phyloP scores from a whole-genome alignment of 1,140 invertebrate species.

The Pseudomyrmex concolor region DNA sequence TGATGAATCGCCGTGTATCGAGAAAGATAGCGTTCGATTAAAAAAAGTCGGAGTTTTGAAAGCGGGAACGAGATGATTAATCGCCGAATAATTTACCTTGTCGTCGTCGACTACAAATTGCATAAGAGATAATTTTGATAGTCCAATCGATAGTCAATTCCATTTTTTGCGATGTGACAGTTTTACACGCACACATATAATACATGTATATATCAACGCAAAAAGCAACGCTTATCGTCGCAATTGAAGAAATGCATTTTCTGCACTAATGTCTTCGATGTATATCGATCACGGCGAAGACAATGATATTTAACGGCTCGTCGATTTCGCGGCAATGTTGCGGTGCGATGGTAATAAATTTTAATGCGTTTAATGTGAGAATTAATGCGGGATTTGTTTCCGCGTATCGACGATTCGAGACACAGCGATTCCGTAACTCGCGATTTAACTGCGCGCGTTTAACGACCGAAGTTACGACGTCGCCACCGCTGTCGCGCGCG shows the following conservation, averaged over 20 bases:
- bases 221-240: not conserved
- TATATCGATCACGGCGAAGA: slow-evolving; percentile 36
- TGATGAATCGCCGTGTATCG: slow-evolving; percentile 33
- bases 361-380: slow-evolving; percentile 53
- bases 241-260: slow-evolving; percentile 41
- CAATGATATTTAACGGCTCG: slow-evolving; percentile 57
- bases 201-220: not conserved
- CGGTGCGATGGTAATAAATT: slow-evolving; percentile 55
- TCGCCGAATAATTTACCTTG: slow-evolving; percentile 42
- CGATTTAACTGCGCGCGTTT: slow-evolving; percentile 51
- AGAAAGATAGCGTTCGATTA: slow-evolving; percentile 21
- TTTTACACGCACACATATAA: too few relatives aligned
- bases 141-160: slow-evolving; percentile 5
- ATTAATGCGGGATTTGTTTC: slow-evolving; percentile 56
- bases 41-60: slow-evolving; percentile 39
- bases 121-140: slow-evolving; percentile 34
- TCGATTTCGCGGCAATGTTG: slow-evolving; percentile 49
- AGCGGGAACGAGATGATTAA: slow-evolving; percentile 39
- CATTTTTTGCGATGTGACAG: not conserved
- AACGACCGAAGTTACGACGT: slow-evolving; percentile 47
- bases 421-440: slow-evolving; percentile 30
- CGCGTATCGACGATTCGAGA: slow-evolving; percentile 45
- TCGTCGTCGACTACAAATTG: slow-evolving; percentile 40
- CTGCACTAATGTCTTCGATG: slow-evolving; percentile 35
- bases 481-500: not conserved